Percentiles rank a stretch among this genome's conserved stretches.
Conservation (phyloP, 2,113 vertebrate species). For the Vireo altiloquus region DNA sequence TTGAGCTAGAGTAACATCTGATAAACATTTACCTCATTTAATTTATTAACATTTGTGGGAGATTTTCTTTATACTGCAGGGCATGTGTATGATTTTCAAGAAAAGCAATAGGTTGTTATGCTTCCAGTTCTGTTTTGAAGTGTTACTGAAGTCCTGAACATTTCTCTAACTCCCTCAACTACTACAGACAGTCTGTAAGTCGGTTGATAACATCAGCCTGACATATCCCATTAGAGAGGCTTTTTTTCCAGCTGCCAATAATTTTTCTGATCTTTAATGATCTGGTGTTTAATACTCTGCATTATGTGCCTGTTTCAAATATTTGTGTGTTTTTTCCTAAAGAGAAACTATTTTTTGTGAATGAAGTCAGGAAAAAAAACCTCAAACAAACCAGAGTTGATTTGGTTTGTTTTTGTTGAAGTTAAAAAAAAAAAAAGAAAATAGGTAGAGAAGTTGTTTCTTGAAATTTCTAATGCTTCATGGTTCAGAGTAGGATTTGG, state of each 20-base stretch:
- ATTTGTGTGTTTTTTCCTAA: background rate
- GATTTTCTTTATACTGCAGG: background rate
- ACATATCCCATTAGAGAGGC: background rate
- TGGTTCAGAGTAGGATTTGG: background rate
- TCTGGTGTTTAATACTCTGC: background rate
- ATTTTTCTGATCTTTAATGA: background rate
- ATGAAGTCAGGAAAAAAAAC: background rate
- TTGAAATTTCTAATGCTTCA: background rate
- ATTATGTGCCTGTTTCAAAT: background rate
- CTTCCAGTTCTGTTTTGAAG: background rate
- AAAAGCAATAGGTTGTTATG: background rate
- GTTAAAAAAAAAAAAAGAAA: rapidly evolving
- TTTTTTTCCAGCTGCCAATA: background rate
- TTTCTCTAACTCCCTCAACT: background rate
- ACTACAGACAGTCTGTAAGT: background rate
- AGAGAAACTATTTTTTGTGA: background rate
- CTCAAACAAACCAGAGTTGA: rapidly evolving
- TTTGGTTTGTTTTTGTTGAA: background rate
- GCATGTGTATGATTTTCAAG: background rate
- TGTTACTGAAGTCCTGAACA: background rate
- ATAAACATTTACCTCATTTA: background rate
- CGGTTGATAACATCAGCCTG: background rate
- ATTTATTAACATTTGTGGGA: background rate
- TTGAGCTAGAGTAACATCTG: background rate
- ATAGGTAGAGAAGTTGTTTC: background rate